These are phyloP conservation scores for Sphaerolaimus hirsutus DNA, from an alignment of 2,888 invertebrate species.

Conservation along the genomic window DNA sequence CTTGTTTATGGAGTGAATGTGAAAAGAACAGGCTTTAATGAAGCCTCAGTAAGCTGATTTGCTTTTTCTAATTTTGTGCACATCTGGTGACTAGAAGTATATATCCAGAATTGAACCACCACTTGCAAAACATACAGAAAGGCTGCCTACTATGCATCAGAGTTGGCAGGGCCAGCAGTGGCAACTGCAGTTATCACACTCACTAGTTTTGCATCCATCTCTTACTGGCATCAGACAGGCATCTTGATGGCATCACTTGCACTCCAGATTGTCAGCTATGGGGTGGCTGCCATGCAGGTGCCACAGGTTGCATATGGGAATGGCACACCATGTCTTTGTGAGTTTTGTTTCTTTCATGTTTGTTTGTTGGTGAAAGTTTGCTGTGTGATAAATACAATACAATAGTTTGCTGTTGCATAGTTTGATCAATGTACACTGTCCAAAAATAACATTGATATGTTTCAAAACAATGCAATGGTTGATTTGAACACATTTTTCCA, in stretches of 20 bases:
- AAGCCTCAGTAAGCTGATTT: too few species aligned
- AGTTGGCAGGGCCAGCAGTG: conserved; percentile 20
- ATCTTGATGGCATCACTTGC: conserved; percentile 15
- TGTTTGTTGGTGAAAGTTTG: not conserved
- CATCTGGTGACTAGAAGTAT: too few species aligned
- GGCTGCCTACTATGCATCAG: conserved; percentile 19
- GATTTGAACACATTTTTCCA: too few species aligned
- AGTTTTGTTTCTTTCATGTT: conserved; percentile 5
- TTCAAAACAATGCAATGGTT: too few species aligned
- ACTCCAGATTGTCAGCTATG: conserved; percentile 16
- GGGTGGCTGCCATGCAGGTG: conserved; percentile 16
- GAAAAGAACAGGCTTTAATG: too few species aligned
- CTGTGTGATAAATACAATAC: not conserved
- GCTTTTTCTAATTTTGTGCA: too few species aligned
- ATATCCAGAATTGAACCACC: too few species aligned
- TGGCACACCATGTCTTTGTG: conserved; percentile 20
- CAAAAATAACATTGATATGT: too few species aligned
- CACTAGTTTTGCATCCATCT: conserved; percentile 17
- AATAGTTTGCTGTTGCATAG: too few species aligned
- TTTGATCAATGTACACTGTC: too few species aligned
- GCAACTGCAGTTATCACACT: conserved; percentile 18
- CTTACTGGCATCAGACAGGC: not conserved
- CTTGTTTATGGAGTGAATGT: too few species aligned
- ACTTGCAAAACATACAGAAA: too few species aligned
- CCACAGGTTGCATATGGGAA: conserved; percentile 19